These are phyloP conservation scores for Chrysomallon squamiferum DNA, from an alignment of 1,140 invertebrate genomes.

Conservation along the genomic window DNA sequence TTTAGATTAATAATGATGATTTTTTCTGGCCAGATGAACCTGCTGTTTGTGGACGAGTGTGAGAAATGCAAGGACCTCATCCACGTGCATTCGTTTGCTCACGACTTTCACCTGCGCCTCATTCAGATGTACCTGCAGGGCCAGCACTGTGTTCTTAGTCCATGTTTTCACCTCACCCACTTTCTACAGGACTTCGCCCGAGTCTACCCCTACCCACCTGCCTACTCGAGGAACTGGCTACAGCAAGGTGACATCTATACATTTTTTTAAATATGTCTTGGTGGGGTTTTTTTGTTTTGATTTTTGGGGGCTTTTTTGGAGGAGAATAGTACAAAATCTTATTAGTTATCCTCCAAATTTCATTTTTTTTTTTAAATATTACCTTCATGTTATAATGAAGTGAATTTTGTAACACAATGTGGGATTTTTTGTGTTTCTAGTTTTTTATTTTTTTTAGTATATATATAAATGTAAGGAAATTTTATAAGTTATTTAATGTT, in stretches of 20 bases:
- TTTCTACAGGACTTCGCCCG: constrained; percentile 85
- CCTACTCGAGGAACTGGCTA: constrained; percentile 81
- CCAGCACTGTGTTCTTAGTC: constrained; percentile 70
- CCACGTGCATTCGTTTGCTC: constrained; percentile 88
- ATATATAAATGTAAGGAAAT: too few relatives aligned
- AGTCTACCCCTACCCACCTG: constrained; percentile 84
- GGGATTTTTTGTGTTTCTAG: too few relatives aligned
- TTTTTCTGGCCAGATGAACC: constrained; percentile 67
- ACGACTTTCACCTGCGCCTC: constrained; percentile 83
- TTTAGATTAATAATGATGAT: neutral
- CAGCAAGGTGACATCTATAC: constrained; percentile 76
- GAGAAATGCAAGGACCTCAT: constrained; percentile 76
- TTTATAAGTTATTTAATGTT: too few relatives aligned
- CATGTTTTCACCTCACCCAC: constrained; percentile 77
- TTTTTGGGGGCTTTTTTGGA: too few relatives aligned
- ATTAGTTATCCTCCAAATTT: too few relatives aligned
- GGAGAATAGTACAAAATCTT: too few relatives aligned
- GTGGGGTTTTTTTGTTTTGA: too few relatives aligned
- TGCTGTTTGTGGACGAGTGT: constrained; percentile 79
- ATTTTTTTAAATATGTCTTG: too few relatives aligned
- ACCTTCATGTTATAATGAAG: too few relatives aligned
- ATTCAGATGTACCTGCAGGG: constrained; percentile 77
- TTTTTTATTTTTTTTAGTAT: too few relatives aligned
- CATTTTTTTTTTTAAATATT: too few relatives aligned
- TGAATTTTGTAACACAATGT: too few relatives aligned